A percentile compares a stretch with the other conserved stretches of the same genome.
These are phyloP conservation scores for Limnothrissa miodon DNA, from an alignment of 2,113 vertebrate species.

Conservation along the genomic window DNA sequence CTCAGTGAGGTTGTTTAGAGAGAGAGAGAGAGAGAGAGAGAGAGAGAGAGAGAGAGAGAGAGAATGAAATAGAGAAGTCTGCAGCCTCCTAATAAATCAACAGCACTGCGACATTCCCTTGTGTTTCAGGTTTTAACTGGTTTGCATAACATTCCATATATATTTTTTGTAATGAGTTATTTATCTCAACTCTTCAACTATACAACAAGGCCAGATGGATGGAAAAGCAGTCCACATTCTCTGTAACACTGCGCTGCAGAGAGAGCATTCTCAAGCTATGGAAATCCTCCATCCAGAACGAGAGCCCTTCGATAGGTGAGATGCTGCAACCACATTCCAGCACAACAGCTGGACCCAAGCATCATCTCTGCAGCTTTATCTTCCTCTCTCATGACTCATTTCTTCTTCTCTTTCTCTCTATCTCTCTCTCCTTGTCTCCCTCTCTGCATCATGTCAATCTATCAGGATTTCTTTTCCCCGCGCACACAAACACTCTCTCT, in stretches of 20 bases:
- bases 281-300: neutral
- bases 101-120: constrained; percentile 28
- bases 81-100: constrained; percentile 31
- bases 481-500: neutral
- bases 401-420: neutral
- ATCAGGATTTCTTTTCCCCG: no score
- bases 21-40: constrained; percentile 7
- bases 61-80: neutral
- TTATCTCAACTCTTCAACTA: no score
- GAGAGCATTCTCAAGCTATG: neutral
- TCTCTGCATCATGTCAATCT: neutral
- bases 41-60: neutral
- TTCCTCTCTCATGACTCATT: neutral
- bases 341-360: neutral
- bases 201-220: neutral
- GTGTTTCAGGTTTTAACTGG: neutral
- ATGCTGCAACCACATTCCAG: neutral
- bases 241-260: neutral
- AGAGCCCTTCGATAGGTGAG: neutral
- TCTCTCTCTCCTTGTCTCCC: neutral
- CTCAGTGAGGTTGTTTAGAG: constrained; percentile 65
- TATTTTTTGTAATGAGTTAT: neutral
- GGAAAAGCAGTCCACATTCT: neutral
- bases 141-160: constrained; percentile 6
- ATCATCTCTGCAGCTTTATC: neutral